phyloP scores from a whole-genome alignment of 2,113 vertebrate species.

The Phocoena phocoena region DNA sequence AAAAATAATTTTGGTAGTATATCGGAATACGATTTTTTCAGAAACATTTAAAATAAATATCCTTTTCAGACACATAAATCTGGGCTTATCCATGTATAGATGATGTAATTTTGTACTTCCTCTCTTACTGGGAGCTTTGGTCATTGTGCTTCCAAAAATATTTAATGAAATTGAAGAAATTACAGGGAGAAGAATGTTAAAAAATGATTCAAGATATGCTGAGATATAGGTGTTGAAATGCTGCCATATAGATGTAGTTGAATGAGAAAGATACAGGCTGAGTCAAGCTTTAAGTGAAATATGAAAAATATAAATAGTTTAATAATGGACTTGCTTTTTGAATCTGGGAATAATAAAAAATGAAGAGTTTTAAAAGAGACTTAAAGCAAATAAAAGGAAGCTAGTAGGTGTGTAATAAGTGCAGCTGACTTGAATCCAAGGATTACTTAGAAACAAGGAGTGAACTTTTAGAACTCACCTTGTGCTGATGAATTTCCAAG shows the following conservation, averaged over 20 bases:
- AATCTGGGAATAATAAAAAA: background rate
- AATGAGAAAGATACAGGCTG: background rate
- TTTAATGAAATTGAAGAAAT: background rate
- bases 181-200: background rate
- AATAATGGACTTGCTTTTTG: slow-evolving; percentile 1
- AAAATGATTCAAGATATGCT: background rate
- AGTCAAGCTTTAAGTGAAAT: slow-evolving; percentile 15
- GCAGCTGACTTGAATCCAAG: background rate
- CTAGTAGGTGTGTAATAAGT: background rate
- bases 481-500: background rate
- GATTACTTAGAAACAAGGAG: background rate
- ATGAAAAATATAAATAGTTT: slow-evolving; percentile 8
- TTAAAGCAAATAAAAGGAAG: background rate
- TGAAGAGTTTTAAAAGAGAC: background rate
- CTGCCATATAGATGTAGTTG: background rate
- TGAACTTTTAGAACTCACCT: background rate
- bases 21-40: background rate
- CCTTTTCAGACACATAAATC: background rate
- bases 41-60: slow-evolving; percentile 33
- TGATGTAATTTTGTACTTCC: background rate
- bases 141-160: slow-evolving; percentile 43
- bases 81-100: background rate
- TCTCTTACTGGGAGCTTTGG: slow-evolving; percentile 26
- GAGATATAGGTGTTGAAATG: background rate
- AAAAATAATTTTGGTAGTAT: slow-evolving; percentile 44